Base-by-base conservation (phyloP, 2,888 invertebrate species). In the Diabrotica balteata region DNA sequence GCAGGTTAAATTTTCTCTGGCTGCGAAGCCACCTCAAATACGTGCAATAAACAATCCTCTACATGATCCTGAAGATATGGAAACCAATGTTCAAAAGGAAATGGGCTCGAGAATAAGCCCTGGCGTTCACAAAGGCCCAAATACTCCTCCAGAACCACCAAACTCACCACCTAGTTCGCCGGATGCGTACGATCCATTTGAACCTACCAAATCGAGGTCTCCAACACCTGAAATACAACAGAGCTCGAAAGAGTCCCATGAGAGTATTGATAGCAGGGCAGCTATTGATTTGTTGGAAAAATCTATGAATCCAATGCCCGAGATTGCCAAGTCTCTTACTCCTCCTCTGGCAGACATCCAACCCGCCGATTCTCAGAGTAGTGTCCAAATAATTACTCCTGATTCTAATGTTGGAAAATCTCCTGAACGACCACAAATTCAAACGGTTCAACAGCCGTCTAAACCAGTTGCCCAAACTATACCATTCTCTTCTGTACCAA, bases 131-230 rank as follows among this genome's bases (percentile, higher is more conserved):
- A 89, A 89, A 77, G 91, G 91, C 0, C 92, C 92, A 0, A 91
- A 91, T 78, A 92, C 92, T 6, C 91, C 91, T 0, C 89, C 89
- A 0, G 90, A 89, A 73, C 89, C 89, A 0, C 90, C 90, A 60
- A 88, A 87, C 67, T 90, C 90, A 7, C 89, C 90, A 0, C 90
- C 90, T 0, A 90, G 90, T 70, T 90, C 93, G 10, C 93, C 93
- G 0, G 93, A 94, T 83, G 94, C 91, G 4, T 95, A 95, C 83
- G 95, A 95, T 89, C 95, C 95, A 1, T 95, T 94, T 83, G 95
- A 95, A 84, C 95, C 95, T 0, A 95, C 95, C 8, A 93, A 93
- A 82, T 94, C 94, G 0, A 85, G 91, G 22, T 90, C 91, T 10
- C 89, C 88, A 0, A 89, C 90, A 0, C 89, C 89, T 0, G 85